Evolutionary conservation across 1,140 invertebrate genomes (phyloP).

Genomic region (Camponotus pennsylvanicus): DNA sequence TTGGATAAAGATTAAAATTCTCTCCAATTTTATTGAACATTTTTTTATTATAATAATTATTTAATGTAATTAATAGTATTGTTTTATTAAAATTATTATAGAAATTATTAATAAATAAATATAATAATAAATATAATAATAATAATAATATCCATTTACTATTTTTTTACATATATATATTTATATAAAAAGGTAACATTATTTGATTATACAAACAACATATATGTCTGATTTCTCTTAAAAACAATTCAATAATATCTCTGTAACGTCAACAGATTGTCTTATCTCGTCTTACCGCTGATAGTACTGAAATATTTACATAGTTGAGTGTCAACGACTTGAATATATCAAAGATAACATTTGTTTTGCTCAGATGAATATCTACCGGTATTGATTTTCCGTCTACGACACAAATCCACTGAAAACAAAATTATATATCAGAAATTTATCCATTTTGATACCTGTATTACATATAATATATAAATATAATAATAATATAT

Average conservation of each 20-base stretch:
- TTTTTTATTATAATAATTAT: background rate
- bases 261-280: constrained; percentile 29
- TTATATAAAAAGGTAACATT: background rate
- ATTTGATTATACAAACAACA: background rate
- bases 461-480: background rate
- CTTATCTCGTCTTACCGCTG: constrained; percentile 19
- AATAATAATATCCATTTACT: background rate
- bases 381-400: constrained; percentile 64
- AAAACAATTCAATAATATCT: constrained; percentile 36
- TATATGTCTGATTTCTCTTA: background rate
- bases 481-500: background rate
- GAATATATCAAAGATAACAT: constrained; percentile 53
- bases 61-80: background rate
- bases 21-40: background rate
- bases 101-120: too few species aligned
- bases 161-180: background rate
- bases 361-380: constrained; percentile 66
- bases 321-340: constrained; percentile 66
- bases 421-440: background rate
- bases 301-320: constrained; percentile 55
- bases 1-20: background rate
- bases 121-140: background rate
- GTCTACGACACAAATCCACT: too few species aligned
- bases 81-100: too few species aligned
- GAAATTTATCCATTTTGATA: background rate